A percentile compares a stretch with the other conserved stretches of the same genome.
phyloP scores from a whole-genome alignment of 1,140 invertebrate species.

The Euwallacea fornicatus region DNA sequence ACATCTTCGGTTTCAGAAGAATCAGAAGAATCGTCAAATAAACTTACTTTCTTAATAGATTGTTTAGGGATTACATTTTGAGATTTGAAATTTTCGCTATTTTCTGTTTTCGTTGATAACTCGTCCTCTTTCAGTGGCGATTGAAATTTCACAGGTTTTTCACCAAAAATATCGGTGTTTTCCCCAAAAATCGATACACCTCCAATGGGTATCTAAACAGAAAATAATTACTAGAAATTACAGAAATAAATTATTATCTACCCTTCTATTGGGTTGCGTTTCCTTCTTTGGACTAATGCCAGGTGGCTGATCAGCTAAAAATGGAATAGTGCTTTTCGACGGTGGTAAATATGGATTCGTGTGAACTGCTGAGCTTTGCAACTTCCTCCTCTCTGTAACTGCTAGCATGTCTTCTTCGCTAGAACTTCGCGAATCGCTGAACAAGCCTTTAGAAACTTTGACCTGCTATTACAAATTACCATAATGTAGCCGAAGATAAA shows the following conservation, averaged over 20 bases:
- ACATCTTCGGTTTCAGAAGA: conserved; percentile 2
- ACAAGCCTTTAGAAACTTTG: conserved; percentile 17
- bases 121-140: background rate
- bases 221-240: conserved; percentile 22
- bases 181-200: conserved; percentile 59
- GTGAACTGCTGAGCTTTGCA: conserved; percentile 13
- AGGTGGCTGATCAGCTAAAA: conserved; percentile 44
- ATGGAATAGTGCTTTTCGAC: conserved; percentile 36
- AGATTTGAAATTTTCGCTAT: too few relatives aligned
- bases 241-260: conserved; percentile 28
- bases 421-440: conserved; percentile 33
- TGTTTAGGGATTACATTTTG: too few relatives aligned
- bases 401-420: conserved; percentile 48
- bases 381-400: conserved; percentile 33
- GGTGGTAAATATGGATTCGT: conserved; percentile 53
- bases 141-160: conserved; percentile 24
- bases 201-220: conserved; percentile 60
- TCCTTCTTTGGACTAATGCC: conserved; percentile 36
- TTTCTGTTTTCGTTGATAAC: background rate
- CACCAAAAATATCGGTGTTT: conserved; percentile 41
- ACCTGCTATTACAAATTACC: background rate
- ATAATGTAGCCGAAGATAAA: too few relatives aligned
- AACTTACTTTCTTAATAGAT: conserved; percentile 17
- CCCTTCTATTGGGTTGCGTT: conserved; percentile 33
- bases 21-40: conserved; percentile 34